These are phyloP conservation scores for Odontomyia ornata DNA, from an alignment of 2,888 invertebrate species.

Conservation along the genomic window DNA sequence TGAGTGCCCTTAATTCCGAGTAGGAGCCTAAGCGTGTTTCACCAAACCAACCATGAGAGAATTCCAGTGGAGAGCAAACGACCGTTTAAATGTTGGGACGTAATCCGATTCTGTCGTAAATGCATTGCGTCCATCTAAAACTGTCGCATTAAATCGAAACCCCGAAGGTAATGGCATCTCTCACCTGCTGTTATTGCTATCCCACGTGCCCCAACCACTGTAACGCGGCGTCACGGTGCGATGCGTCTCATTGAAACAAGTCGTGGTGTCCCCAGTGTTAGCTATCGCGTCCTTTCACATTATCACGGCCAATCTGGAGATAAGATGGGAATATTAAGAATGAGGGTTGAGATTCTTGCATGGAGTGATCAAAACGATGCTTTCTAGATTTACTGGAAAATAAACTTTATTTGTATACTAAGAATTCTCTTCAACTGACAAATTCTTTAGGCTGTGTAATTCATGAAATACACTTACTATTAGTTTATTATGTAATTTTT, in stretches of 20 bases:
- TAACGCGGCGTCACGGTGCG: conserved; percentile 6
- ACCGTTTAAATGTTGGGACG: conserved; percentile 32
- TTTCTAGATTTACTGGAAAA: too few relatives aligned
- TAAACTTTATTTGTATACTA: too few relatives aligned
- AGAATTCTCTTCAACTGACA: too few relatives aligned
- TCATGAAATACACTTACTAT: too few relatives aligned
- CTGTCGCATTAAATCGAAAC: conserved; percentile 26
- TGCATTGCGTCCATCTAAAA: conserved; percentile 10
- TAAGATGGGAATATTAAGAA: background rate
- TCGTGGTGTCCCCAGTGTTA: background rate
- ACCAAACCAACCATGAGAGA: conserved; percentile 2
- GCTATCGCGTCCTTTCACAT: background rate
- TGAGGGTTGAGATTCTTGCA: too few relatives aligned
- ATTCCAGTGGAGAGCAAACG: conserved; percentile 32
- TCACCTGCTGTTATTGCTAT: conserved; percentile 20
- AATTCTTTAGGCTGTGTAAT: too few relatives aligned
- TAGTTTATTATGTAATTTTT: too few relatives aligned
- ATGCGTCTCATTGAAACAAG: conserved; percentile 3
- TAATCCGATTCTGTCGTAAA: conserved; percentile 37
- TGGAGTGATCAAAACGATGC: too few relatives aligned
- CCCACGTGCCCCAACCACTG: conserved; percentile 28
- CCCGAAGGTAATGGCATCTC: background rate
- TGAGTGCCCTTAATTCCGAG: too few relatives aligned
- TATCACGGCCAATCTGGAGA: background rate
- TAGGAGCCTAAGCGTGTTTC: background rate